These are phyloP conservation scores for Ectropis crepuscularia DNA, from an alignment of 2,888 invertebrate genomes.

Conservation along the genomic window DNA sequence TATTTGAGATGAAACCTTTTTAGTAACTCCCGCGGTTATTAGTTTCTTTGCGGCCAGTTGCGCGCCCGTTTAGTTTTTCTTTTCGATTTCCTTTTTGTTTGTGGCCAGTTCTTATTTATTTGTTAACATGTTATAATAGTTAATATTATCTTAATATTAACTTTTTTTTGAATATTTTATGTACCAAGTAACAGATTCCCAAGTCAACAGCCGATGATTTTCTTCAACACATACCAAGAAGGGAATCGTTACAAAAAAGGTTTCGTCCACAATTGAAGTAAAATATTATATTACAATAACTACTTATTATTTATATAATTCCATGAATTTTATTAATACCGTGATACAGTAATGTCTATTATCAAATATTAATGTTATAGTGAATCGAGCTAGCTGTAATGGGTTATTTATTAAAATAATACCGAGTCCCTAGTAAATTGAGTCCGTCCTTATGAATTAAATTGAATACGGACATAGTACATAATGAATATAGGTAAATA, in stretches of 20 bases:
- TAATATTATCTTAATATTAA: too few species aligned
- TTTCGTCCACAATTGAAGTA: conserved; percentile 10
- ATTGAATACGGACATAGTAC: too few species aligned
- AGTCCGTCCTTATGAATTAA: not conserved
- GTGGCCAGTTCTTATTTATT: not conserved
- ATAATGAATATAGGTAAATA: not conserved
- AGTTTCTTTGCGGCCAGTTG: conserved; percentile 15
- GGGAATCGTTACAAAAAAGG: conserved; percentile 10
- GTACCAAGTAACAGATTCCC: too few species aligned
- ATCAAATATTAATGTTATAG: conserved; percentile 12
- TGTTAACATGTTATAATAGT: too few species aligned
- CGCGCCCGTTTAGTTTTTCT: not conserved
- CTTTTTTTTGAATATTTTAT: too few species aligned
- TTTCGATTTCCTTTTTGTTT: not conserved
- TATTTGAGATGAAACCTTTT: conserved; percentile 26
- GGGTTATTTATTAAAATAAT: not conserved
- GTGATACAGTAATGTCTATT: conserved; percentile 26
- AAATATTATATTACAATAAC: not conserved
- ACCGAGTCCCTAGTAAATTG: not conserved
- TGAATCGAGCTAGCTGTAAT: conserved; percentile 2
- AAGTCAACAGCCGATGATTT: too few species aligned
- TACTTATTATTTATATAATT: not conserved
- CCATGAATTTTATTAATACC: conserved; percentile 2
- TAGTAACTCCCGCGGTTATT: conserved; percentile 15
- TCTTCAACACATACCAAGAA: too few species aligned